Conservation (phyloP, 2,888 invertebrate species). For the Zele albiditarsus region DNA sequence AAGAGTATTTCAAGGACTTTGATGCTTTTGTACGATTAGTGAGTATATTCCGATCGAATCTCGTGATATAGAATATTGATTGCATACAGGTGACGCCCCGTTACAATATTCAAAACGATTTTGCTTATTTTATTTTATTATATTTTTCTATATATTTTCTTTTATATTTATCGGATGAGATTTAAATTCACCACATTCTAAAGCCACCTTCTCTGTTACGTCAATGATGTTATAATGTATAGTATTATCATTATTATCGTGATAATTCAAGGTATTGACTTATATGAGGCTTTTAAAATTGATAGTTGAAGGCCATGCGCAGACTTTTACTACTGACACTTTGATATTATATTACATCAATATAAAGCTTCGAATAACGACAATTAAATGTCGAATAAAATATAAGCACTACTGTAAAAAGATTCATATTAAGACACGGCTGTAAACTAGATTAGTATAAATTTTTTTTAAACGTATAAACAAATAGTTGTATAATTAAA, state of each 20-base stretch:
- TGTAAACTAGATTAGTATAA: neutral
- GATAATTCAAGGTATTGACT: slow-evolving; percentile 8
- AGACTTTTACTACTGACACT: neutral
- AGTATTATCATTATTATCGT: neutral
- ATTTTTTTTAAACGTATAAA: neutral
- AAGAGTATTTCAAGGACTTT: slow-evolving; percentile 62
- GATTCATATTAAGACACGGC: neutral
- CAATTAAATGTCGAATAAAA: neutral
- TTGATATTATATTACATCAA: neutral
- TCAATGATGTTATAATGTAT: neutral
- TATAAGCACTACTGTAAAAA: neutral
- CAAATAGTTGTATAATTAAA: too few relatives aligned
- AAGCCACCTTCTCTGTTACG: too few relatives aligned
- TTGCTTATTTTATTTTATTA: slow-evolving; percentile 1
- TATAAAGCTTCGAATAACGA: neutral
- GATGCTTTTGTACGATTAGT: slow-evolving; percentile 53
- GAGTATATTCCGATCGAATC: slow-evolving; percentile 50
- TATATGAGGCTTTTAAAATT: slow-evolving; percentile 5
- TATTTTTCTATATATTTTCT: neutral
- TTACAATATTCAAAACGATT: neutral
- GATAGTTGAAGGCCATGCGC: neutral
- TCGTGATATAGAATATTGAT: slow-evolving; percentile 16
- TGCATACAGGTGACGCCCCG: slow-evolving; percentile 17
- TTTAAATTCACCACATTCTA: too few relatives aligned
- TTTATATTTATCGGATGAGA: too few relatives aligned